Evolutionary conservation across 2,113 vertebrate species (phyloP).

Genomic region (Apteryx owenii): DNA sequence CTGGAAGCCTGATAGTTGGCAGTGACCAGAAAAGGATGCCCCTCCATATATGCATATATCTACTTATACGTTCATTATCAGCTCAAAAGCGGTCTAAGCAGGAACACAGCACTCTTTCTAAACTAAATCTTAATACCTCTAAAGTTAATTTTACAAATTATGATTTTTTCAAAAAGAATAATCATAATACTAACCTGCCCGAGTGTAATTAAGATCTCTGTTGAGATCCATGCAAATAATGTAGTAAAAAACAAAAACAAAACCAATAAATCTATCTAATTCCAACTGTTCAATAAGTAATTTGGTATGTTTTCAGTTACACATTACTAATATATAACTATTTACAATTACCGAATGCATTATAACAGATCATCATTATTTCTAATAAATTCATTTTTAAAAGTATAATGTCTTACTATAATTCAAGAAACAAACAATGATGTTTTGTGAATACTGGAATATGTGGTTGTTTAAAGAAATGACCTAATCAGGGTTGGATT

Average conservation of each 20-base stretch:
- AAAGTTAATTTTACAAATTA: not conserved
- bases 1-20: not conserved
- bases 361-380: not conserved
- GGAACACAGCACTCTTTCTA: not conserved
- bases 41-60: too few relatives aligned
- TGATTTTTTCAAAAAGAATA: not conserved
- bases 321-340: not conserved
- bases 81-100: not conserved
- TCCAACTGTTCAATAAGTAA: not conserved
- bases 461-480: not conserved
- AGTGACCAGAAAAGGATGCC: not conserved
- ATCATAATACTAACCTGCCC: not conserved
- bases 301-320: not conserved
- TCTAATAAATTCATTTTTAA: not conserved
- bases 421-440: not conserved
- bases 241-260: not conserved
- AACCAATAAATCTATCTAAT: not conserved
- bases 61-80: not conserved
- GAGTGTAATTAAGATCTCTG: not conserved
- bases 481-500: too few relatives aligned
- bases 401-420: not conserved
- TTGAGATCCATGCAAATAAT: not conserved
- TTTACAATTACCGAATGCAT: not conserved
- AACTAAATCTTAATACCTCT: not conserved
- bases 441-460: not conserved